Conservation (phyloP, 2,888 invertebrate genomes). For the Lasioglossum morio region DNA sequence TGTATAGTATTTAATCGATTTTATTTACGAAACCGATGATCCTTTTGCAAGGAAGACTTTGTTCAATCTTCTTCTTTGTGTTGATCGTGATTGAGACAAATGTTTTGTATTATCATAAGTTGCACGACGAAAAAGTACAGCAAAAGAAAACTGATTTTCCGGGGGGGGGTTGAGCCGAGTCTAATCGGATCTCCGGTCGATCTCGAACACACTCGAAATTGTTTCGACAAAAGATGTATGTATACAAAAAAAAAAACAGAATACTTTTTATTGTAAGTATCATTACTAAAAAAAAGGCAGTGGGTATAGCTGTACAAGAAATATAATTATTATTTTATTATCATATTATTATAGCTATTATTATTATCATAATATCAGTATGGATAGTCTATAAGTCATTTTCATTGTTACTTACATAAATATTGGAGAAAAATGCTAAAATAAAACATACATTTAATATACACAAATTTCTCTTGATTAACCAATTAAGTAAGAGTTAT, state of each 20-base stretch:
- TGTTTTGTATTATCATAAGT: slow-evolving; percentile 49
- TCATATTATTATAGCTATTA: slow-evolving; percentile 80
- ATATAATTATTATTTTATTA: slow-evolving; percentile 79
- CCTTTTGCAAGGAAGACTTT: slow-evolving; percentile 42
- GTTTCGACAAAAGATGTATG: slow-evolving; percentile 65
- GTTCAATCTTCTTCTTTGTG: slow-evolving; percentile 56
- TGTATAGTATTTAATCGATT: slow-evolving; percentile 54
- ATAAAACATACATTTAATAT: slow-evolving; percentile 84
- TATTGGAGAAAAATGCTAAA: slow-evolving; percentile 82
- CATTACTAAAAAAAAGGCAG: slow-evolving; percentile 82
- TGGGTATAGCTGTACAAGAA: slow-evolving; percentile 81
- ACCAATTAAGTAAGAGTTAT: slow-evolving; percentile 32
- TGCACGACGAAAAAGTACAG: slow-evolving; percentile 53
- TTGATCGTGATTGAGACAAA: slow-evolving; percentile 47
- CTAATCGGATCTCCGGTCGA: slow-evolving; percentile 36
- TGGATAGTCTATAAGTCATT: slow-evolving; percentile 82
- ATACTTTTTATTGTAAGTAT: slow-evolving; percentile 77
- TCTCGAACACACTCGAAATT: slow-evolving; percentile 58
- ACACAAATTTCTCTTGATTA: slow-evolving; percentile 64
- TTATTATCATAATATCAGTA: slow-evolving; percentile 81
- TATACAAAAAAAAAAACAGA: slow-evolving; percentile 65
- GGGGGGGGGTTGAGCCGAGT: slow-evolving; percentile 42
- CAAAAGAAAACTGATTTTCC: slow-evolving; percentile 45
- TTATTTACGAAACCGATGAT: slow-evolving; percentile 51
- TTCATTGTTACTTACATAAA: slow-evolving; percentile 85